Evolutionary conservation across 2,797 vertebrate genomes (phyloP).

Genomic region (Danio kyathit): DNA sequence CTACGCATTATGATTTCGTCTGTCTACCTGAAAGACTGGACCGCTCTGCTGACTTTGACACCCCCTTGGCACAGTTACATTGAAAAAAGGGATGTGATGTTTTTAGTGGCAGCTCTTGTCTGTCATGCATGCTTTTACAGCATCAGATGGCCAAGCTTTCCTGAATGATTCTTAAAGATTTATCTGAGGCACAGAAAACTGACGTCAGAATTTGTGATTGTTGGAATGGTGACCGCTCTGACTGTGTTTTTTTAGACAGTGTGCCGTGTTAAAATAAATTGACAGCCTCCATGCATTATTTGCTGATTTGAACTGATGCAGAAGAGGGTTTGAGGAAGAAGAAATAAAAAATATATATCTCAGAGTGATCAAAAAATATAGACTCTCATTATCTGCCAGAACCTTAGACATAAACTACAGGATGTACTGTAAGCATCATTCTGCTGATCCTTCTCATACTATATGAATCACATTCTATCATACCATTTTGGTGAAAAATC

Average conservation of each 20-base stretch:
- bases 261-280: constrained; percentile 52
- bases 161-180: constrained; percentile 62
- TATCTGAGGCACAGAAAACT: constrained; percentile 52
- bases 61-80: constrained; percentile 22
- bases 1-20: not conserved
- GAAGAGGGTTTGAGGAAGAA: constrained; percentile 4
- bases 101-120: constrained; percentile 40
- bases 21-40: constrained; percentile 12
- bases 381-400: not conserved
- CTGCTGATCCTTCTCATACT: constrained; percentile 15
- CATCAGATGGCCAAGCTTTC: constrained; percentile 24
- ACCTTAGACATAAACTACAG: constrained; percentile 29
- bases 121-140: constrained; percentile 40
- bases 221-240: constrained; percentile 48
- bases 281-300: constrained; percentile 18
- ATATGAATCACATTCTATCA: constrained; percentile 3
- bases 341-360: not conserved
- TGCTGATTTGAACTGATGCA: constrained; percentile 29
- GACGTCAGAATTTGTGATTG: constrained; percentile 56
- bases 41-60: constrained; percentile 13
- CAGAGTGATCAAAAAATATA: not conserved
- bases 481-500: constrained; percentile 12
- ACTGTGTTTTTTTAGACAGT: constrained; percentile 41
- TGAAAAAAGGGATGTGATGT: constrained; percentile 44
- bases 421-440: constrained; percentile 1